Base-by-base conservation (phyloP, 2,888 invertebrate genomes). In the Limulus polyphemus region DNA sequence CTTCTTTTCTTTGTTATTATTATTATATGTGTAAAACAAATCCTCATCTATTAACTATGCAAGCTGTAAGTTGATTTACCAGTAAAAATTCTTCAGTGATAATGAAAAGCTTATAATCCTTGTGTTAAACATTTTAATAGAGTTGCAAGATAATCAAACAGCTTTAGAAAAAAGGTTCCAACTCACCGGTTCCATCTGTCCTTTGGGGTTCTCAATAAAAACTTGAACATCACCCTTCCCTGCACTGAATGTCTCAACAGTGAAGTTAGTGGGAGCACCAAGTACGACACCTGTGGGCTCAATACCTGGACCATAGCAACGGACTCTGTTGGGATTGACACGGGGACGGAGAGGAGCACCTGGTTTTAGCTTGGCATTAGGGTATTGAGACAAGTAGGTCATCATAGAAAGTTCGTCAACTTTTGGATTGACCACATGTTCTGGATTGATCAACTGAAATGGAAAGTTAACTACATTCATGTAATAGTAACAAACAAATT, bases 331-430 rank as follows among this genome's bases (percentile, higher is more conserved):
- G 47, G 86, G 85, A 78, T 88, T 88, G 58, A 87, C 85, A 72
- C 84, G 82, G 52, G 87, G 86, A 67, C 88, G 79, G 61, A 90
- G 75, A 9, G 90, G 91, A 17, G 90, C 90, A 58, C 86, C 87
- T 47, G 81, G 77, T 75, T 89, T 88, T 69, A 90, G 77, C 78
- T 90, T 89, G 50, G 90, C 87, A 75, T 85, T 88, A 63, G 91
- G 92, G 79, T 89, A 93, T 76, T 93, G 91, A 54, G 90, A 88
- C 71, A 93, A 79, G 76, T 92, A 93, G 7, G 92, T 92, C 91
- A 93, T 93, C 87, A 93, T 90, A 47, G 89, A 89, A 78, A 88
- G 84, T 77, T 93, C 92, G 76, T 93, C 92, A 68, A 92, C 86
- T 74, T 90, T 90, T 49, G 90, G 90, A 79, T 89, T 89, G 64